phyloP scores from a whole-genome alignment of 2,113 vertebrate genomes.

The Hippocampus comes region DNA sequence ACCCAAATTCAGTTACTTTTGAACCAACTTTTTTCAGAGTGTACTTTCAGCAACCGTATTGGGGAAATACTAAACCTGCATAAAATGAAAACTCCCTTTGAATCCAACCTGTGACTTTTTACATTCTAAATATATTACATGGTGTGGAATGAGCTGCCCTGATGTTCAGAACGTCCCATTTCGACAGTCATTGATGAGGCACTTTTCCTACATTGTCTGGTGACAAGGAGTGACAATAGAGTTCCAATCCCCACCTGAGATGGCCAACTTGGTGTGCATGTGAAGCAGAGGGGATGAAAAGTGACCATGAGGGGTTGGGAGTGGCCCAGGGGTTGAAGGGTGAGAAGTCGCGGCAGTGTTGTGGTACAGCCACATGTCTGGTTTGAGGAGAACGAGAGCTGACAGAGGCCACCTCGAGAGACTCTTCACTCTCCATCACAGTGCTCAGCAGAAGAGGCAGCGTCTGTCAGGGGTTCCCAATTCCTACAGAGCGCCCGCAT shows the following conservation, averaged over 20 bases:
- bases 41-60: no score
- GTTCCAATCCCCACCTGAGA: background rate
- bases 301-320: constrained; percentile 65
- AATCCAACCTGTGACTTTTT: background rate
- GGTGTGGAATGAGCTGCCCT: background rate
- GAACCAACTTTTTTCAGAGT: no score
- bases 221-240: background rate
- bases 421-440: constrained; percentile 74
- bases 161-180: background rate
- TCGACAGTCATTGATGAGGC: background rate
- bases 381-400: constrained; percentile 72
- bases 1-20: no score
- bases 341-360: constrained; percentile 54
- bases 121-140: background rate
- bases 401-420: constrained; percentile 79
- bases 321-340: constrained; percentile 60
- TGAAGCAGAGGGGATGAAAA: constrained; percentile 56
- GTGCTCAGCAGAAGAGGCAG: constrained; percentile 76
- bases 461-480: constrained; percentile 74
- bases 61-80: no score
- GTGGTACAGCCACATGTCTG: constrained; percentile 59
- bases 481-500: constrained; percentile 66
- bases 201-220: background rate
- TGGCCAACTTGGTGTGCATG: background rate
- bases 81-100: background rate